A percentile compares a stretch with the other conserved stretches of the same genome.
Conservation (phyloP, 2,888 invertebrate species). For the Bugula neritina region DNA sequence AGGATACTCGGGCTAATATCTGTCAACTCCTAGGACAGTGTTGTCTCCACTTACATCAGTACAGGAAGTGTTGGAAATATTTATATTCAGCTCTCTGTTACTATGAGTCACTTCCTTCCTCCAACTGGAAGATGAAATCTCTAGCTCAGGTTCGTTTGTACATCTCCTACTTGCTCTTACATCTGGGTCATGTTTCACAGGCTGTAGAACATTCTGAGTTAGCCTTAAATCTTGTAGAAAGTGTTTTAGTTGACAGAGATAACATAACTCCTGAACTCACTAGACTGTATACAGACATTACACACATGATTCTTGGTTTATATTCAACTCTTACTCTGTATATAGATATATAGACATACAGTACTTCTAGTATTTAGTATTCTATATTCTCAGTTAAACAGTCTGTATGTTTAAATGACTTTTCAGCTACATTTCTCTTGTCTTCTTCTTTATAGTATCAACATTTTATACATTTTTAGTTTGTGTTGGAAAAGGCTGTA, state of each 20-base stretch:
- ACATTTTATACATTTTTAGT: too few relatives aligned
- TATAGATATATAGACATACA: neutral
- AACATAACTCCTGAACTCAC: neutral
- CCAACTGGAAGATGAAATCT: neutral
- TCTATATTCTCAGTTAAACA: too few relatives aligned
- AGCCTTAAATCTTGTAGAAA: neutral
- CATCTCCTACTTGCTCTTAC: neutral
- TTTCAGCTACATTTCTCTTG: too few relatives aligned
- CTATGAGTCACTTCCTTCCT: neutral
- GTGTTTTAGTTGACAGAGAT: neutral
- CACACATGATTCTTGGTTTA: neutral
- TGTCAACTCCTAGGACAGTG: too few relatives aligned
- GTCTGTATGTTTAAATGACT: too few relatives aligned
- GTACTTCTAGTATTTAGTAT: too few relatives aligned
- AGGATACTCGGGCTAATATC: too few relatives aligned
- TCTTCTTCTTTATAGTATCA: too few relatives aligned
- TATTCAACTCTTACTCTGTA: neutral
- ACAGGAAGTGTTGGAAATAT: too few relatives aligned
- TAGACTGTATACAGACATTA: neutral
- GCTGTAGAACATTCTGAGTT: neutral
- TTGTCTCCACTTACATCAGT: too few relatives aligned
- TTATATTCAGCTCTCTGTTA: neutral
- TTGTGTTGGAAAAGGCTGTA: too few relatives aligned
- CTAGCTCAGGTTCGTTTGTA: neutral
- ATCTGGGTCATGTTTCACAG: neutral